Evolutionary conservation across 1,140 invertebrate species (phyloP).

Genomic region (Campoletis sonorensis): DNA sequence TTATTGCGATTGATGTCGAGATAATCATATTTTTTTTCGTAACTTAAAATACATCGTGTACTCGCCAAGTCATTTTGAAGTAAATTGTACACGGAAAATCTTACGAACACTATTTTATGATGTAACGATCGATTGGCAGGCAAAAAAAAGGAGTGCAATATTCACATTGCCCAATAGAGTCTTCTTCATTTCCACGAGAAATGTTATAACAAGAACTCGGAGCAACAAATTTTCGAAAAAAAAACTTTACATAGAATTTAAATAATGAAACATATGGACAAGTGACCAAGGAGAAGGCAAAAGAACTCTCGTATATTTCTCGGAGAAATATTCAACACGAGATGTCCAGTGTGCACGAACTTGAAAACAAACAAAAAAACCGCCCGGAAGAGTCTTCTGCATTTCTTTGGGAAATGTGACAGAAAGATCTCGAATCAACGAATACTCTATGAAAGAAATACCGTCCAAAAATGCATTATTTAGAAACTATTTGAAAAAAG

Average conservation of each 20-base stretch:
- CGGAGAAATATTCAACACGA: background rate
- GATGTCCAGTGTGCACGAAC: background rate
- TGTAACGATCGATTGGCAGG: background rate
- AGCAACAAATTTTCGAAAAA: background rate
- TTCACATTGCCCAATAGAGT: constrained; percentile 8
- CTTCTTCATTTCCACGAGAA: constrained; percentile 23
- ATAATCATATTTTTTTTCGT: background rate
- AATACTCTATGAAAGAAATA: background rate
- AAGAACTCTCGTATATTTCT: background rate
- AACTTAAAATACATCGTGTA: no score
- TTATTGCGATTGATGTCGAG: background rate
- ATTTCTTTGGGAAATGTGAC: background rate
- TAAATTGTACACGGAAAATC: background rate
- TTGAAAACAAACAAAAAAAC: background rate
- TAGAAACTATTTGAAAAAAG: no score
- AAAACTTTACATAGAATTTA: no score
- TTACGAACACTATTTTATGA: background rate
- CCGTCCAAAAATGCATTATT: background rate
- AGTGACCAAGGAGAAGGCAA: background rate
- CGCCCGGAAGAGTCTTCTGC: background rate
- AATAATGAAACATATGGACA: background rate
- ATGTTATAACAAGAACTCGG: constrained; percentile 25
- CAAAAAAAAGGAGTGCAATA: background rate
- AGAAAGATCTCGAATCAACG: background rate
- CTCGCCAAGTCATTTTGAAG: no score